Conservation (phyloP, 2,113 vertebrate genomes). For the Vicugna pacos region DNA sequence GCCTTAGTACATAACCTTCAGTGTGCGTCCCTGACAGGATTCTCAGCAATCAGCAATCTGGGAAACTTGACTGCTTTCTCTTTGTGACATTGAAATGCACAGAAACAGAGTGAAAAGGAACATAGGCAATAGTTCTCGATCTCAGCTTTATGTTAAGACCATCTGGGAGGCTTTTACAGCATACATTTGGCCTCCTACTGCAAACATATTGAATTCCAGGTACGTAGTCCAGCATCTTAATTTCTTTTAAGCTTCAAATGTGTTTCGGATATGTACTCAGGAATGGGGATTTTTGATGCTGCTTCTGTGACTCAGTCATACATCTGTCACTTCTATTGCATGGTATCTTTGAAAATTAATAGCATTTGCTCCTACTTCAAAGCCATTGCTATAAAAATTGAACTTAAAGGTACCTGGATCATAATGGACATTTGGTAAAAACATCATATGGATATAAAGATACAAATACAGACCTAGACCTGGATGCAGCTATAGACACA, state of each 20-base stretch:
- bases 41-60: neutral
- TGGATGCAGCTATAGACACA: neutral
- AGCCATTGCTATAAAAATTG: neutral
- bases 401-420: neutral
- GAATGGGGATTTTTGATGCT: neutral
- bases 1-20: neutral
- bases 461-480: neutral
- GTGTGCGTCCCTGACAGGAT: neutral
- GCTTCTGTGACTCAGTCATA: neutral
- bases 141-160: neutral
- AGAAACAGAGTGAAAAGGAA: neutral
- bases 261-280: neutral
- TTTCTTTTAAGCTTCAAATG: slow-evolving; percentile 3
- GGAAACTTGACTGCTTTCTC: neutral
- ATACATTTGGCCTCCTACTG: neutral
- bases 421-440: neutral
- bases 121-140: neutral
- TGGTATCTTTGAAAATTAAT: neutral
- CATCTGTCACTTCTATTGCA: neutral
- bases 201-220: neutral
- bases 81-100: slow-evolving; percentile 13
- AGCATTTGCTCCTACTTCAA: neutral
- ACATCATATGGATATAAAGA: neutral
- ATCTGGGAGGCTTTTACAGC: neutral
- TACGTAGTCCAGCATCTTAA: neutral